Base-by-base conservation (phyloP, 2,113 vertebrate genomes). In the Psilopogon haemacephalus region DNA sequence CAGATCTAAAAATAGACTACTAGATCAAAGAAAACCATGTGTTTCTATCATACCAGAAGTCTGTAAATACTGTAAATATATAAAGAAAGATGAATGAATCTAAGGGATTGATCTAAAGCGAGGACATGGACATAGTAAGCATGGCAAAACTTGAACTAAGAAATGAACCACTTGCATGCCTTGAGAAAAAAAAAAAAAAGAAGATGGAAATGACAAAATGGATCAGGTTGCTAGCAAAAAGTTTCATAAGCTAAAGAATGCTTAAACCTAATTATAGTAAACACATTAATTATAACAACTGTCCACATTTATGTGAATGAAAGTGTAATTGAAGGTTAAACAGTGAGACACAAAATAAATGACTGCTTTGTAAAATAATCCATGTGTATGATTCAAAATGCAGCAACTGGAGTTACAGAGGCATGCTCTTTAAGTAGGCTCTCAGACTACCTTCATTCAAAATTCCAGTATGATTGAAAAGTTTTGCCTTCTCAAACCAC, bases 131-230 rank as follows among this genome's bases (percentile, higher is more conserved):
- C 10, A 16, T 62, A 35, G 64, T 15, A 75, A 65, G 3, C 3
- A 35, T 23, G 30, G 67, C 35, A 82, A 79, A 90, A n/a, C 12
- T 48, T 68, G 35, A 12, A 21, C 32, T 62, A 54, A 58, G 30
- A 82, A 84, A 79, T 0, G 0, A 35, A 75, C 54, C 1, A 28
- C 30, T 56, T 60, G 15, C 5, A 5, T 30, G 12, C 9, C 13
- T 77, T 75, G 2, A 19, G 24, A 82, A 90, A 72, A 3, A 60
- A 58, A 21, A 35, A 63, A 92, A 72, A 3, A 60, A 54, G 24
- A 33, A 63, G 13, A 35, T 15, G 54, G 7, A 12, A 68, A 11
- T 64, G 37, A 52, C 12, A 37, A 38, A 42, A 19, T 9, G 60
- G 14, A 64, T 27, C 14, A 56, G 10, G 4, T 3, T 78, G 8